Evolutionary conservation across 2,888 invertebrate genomes (phyloP).

Genomic region (Xestobium rufovillosum): DNA sequence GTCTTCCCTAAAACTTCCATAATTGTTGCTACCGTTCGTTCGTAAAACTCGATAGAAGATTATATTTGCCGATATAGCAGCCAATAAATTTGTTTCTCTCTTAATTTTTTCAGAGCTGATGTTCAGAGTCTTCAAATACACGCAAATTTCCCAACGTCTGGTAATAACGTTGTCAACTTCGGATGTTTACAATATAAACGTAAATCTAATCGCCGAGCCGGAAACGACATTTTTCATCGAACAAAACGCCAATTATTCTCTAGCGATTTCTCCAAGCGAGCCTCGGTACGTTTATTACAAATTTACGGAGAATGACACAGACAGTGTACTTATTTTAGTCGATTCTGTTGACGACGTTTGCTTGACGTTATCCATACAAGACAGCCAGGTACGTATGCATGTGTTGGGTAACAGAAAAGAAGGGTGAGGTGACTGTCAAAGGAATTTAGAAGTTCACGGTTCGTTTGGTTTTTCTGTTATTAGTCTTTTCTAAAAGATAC

Average conservation of each 20-base stretch:
- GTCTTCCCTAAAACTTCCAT: too few relatives aligned
- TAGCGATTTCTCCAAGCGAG: conserved; percentile 46
- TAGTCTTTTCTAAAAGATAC: too few relatives aligned
- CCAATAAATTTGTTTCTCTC: too few relatives aligned
- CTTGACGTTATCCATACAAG: conserved; percentile 73
- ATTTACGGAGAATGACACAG: conserved; percentile 41
- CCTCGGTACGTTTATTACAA: conserved; percentile 55
- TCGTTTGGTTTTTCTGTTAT: too few relatives aligned
- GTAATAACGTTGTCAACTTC: conserved; percentile 47
- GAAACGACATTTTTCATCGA: conserved; percentile 54
- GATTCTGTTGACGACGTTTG: conserved; percentile 61
- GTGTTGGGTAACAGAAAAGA: background rate
- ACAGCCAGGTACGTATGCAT: conserved; percentile 54
- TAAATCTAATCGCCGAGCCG: conserved; percentile 54
- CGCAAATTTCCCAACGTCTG: conserved; percentile 30
- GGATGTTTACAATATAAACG: conserved; percentile 48
- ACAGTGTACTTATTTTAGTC: conserved; percentile 53
- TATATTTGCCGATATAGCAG: too few relatives aligned
- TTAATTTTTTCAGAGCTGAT: too few relatives aligned
- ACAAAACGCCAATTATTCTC: conserved; percentile 39
- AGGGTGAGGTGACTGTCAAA: too few relatives aligned
- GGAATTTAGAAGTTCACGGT: too few relatives aligned
- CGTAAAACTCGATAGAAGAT: too few relatives aligned
- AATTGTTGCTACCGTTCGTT: too few relatives aligned
- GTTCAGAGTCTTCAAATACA: too few relatives aligned